phyloP scores from a whole-genome alignment of 2,113 vertebrate genomes.

The Plecotus auritus region DNA sequence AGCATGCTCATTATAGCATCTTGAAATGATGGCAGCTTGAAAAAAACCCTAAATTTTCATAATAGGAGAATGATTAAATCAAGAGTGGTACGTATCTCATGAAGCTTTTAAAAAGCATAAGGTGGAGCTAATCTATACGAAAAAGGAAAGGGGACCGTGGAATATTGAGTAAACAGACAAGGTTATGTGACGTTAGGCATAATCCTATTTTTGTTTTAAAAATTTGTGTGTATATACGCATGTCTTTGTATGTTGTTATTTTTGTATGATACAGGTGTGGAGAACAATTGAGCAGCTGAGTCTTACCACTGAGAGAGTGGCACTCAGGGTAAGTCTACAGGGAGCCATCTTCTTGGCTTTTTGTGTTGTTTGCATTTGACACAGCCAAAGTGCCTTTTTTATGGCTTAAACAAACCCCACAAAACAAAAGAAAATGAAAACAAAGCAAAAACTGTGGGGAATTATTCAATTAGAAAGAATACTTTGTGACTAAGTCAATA shows the following conservation, averaged over 20 bases:
- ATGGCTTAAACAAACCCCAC: not conserved
- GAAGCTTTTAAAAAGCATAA: not conserved
- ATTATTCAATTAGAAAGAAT: not conserved
- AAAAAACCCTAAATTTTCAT: not conserved
- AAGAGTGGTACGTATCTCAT: not conserved
- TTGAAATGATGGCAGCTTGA: not conserved
- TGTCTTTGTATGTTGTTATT: not conserved
- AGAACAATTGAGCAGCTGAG: not conserved
- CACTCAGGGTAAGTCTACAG: not conserved
- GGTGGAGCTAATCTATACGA: not conserved
- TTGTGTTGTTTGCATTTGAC: not conserved
- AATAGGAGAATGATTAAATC: not conserved
- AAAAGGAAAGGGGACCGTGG: not conserved
- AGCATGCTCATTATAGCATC: not conserved
- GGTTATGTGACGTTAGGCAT: not conserved
- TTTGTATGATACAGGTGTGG: not conserved
- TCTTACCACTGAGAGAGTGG: not conserved
- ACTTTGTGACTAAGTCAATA: slow-evolving; percentile 4
- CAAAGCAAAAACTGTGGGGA: not conserved
- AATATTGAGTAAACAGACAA: not conserved
- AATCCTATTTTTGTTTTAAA: not conserved
- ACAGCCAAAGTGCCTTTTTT: not conserved
- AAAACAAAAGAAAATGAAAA: not conserved
- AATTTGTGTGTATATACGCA: not conserved
- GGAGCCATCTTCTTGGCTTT: not conserved